Conservation (phyloP, 2,797 vertebrate species). For the Sardinella longiceps region DNA sequence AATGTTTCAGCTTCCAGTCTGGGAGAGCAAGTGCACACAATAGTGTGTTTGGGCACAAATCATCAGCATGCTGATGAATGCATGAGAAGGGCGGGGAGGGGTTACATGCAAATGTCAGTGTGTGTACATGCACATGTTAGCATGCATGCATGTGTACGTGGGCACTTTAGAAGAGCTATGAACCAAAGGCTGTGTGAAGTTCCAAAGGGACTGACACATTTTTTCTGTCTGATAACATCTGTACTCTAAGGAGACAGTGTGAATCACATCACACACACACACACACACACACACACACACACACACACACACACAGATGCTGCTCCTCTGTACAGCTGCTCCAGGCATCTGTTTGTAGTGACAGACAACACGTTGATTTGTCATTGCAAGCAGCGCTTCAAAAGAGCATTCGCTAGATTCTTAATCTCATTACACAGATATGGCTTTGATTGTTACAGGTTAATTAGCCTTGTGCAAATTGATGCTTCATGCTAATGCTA, state of each 20-base stretch:
- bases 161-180: neutral
- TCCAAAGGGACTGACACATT: neutral
- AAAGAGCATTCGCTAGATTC: slow-evolving; percentile 19
- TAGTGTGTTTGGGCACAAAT: neutral
- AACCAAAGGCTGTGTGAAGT: neutral
- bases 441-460: slow-evolving; percentile 37
- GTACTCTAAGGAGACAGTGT: neutral
- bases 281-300: slow-evolving; percentile 7
- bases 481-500: slow-evolving; percentile 34
- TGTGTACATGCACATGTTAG: too few species aligned
- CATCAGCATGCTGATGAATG: neutral
- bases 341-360: neutral
- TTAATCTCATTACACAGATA: neutral
- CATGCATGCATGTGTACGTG: neutral
- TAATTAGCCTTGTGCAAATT: slow-evolving; percentile 38
- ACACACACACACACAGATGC: neutral
- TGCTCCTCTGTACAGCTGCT: slow-evolving; percentile 9
- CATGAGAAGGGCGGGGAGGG: too few species aligned
- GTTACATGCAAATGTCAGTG: neutral
- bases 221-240: neutral
- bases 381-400: neutral
- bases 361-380: neutral
- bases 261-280: neutral
- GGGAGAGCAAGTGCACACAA: neutral
- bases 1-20: neutral